These are phyloP conservation scores for Lycopodina hypogea DNA, from an alignment of 37 sponge, comb jelly and placozoan species.

Conservation along the genomic window DNA sequence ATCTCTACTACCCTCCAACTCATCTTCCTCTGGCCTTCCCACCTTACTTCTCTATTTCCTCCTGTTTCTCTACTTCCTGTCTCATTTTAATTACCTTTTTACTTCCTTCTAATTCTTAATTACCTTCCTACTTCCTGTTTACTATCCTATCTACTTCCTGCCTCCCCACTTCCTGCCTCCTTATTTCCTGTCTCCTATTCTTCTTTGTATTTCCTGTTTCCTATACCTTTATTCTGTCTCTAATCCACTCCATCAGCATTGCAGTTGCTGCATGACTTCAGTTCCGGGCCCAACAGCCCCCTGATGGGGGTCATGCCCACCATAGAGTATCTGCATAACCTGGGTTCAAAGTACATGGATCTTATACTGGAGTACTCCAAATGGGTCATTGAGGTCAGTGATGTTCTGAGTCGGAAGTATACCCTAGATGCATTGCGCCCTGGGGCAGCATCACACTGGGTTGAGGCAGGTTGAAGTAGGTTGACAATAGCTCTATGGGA, in stretches of 20 bases:
- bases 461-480: too few species aligned
- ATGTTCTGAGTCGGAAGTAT: neutral
- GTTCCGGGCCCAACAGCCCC: constrained; percentile 20
- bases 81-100: too few species aligned
- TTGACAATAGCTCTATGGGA: too few species aligned
- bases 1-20: too few species aligned
- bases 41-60: too few species aligned
- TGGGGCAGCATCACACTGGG: too few species aligned
- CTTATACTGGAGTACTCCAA: constrained; percentile 69
- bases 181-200: neutral
- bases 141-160: too few species aligned
- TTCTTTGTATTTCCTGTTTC: neutral
- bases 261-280: constrained; percentile 33
- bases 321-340: constrained; percentile 77
- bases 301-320: constrained; percentile 56
- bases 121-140: too few species aligned
- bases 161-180: neutral
- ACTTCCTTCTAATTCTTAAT: too few species aligned
- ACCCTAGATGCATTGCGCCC: too few species aligned
- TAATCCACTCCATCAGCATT: constrained; percentile 30
- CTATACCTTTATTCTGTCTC: neutral
- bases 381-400: constrained; percentile 59
- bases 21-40: too few species aligned
- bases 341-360: constrained; percentile 39
- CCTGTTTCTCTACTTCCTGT: too few species aligned